phyloP scores from a whole-genome alignment of 2,113 vertebrate species.

The Bambusicola thoracicus region DNA sequence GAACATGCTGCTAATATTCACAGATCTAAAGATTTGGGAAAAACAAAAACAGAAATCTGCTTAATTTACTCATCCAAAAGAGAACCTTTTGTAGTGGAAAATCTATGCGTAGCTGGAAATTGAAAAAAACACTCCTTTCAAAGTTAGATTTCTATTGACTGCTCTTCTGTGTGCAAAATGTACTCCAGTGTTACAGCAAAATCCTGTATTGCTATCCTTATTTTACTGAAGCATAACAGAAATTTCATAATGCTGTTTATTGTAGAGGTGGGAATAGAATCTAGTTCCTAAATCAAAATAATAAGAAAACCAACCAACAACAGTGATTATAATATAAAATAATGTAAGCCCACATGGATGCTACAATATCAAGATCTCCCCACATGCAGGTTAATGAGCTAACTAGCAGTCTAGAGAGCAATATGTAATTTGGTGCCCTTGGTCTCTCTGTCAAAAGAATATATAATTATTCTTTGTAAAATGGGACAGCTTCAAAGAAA shows the following conservation, averaged over 20 bases:
- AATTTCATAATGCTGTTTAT: background rate
- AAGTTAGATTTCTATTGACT: background rate
- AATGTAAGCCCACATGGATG: conserved; percentile 9
- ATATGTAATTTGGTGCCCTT: conserved; percentile 50
- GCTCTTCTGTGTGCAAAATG: background rate
- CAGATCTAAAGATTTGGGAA: background rate
- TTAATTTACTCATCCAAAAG: background rate
- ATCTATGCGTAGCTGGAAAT: background rate
- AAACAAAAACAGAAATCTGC: background rate
- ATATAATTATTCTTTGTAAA: conserved; percentile 66
- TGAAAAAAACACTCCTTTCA: background rate
- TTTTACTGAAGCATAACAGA: conserved; percentile 1
- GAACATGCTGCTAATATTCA: background rate
- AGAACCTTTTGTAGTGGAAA: background rate
- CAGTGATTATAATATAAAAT: conserved; percentile 14
- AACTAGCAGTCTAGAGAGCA: conserved; percentile 46
- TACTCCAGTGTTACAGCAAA: background rate
- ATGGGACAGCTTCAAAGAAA: conserved; percentile 53
- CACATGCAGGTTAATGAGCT: conserved; percentile 56
- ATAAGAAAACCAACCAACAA: background rate
- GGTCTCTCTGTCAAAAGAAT: conserved; percentile 53
- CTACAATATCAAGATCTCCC: background rate
- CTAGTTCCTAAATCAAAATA: conserved; percentile 37
- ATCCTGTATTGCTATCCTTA: background rate
- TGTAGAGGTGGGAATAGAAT: conserved; percentile 19